Conservation (phyloP, 2,888 invertebrate genomes). For the Sminthurinus aureus region DNA sequence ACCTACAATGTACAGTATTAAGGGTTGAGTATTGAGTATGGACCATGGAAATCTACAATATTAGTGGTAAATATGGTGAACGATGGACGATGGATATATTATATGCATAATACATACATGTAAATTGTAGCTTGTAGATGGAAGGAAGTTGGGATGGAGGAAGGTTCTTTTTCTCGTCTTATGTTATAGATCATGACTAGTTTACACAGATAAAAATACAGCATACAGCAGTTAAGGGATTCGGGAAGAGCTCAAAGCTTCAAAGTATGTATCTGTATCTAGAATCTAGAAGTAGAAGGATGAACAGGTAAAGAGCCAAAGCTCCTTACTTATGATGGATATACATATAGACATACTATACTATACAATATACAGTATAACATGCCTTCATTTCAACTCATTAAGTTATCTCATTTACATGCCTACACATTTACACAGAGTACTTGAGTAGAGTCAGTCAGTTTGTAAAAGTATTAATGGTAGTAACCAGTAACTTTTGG, state of each 20-base stretch:
- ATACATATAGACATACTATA: too few relatives aligned
- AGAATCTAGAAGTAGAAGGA: not conserved
- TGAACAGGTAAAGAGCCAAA: not conserved
- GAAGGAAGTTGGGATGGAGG: not conserved
- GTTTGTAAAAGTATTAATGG: too few relatives aligned
- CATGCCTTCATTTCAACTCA: conserved; percentile 32
- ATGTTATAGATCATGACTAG: not conserved
- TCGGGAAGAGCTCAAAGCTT: not conserved
- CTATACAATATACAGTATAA: too few relatives aligned
- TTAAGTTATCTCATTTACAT: conserved; percentile 39
- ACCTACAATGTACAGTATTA: too few relatives aligned
- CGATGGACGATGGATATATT: too few relatives aligned
- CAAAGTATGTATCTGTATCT: not conserved
- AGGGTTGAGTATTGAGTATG: not conserved
- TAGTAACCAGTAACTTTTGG: too few relatives aligned
- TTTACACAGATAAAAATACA: conserved; percentile 23
- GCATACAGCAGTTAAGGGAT: conserved; percentile 16
- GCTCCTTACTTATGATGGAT: not conserved
- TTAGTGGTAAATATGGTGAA: too few relatives aligned
- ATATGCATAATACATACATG: too few relatives aligned
- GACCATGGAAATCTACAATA: too few relatives aligned
- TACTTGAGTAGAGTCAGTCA: not conserved
- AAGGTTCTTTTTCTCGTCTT: not conserved
- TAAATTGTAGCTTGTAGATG: not conserved
- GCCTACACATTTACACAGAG: not conserved